Base-by-base conservation (phyloP, 2,888 invertebrate genomes). In the Lymantria monacha region DNA sequence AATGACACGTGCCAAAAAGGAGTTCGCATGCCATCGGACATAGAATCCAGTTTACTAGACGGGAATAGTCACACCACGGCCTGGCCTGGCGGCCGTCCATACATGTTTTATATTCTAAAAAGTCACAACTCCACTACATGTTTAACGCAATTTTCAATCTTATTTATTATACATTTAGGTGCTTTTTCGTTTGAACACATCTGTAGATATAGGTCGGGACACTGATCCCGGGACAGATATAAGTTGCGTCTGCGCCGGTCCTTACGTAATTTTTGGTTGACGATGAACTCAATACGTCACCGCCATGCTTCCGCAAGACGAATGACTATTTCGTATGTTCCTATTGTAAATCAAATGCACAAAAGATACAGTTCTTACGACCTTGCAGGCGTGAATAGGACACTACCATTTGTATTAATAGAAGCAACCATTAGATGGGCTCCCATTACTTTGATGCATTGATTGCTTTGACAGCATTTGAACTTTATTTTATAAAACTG, bases 41-140 rank as follows among this genome's bases (percentile, higher is more conserved):
- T 77, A 75, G 76, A 77, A 81, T 82, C 77, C 80, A 79, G 82
- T 72, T 72, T 74, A 81, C 81, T 79, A 87, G 90, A 88, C 90
- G 89, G 90, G 90, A 91, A 91, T 91, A 91, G 90, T 87, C 88
- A 72, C 86, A 82, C 80, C 83, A 74, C 76, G 75, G 69, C 89
- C 90, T 85, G 90, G 89, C 90, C 87, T 90, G 90, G 90, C 90
- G 74, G 71, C 69, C 80, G 85, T 87, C 90, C 90, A 91, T 87
- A 72, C 73, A 59, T 57, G 59, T 65, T 61, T 61, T 61, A 68
- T 11, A 63, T 61, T 66, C 63, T 65, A 69, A 79, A 75, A 79
- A 70, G 80, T 72, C 79, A 66, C 72, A 81, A 81, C 77, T 72
- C 72, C 61, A 70, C 61, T 61, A 64, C 60, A 64, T 65, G 69